Evolutionary conservation across 1,140 invertebrate species (phyloP), one percentile per base, ranked within the genome.

Genomic region (Pogonognathellus flavescens): DNA sequence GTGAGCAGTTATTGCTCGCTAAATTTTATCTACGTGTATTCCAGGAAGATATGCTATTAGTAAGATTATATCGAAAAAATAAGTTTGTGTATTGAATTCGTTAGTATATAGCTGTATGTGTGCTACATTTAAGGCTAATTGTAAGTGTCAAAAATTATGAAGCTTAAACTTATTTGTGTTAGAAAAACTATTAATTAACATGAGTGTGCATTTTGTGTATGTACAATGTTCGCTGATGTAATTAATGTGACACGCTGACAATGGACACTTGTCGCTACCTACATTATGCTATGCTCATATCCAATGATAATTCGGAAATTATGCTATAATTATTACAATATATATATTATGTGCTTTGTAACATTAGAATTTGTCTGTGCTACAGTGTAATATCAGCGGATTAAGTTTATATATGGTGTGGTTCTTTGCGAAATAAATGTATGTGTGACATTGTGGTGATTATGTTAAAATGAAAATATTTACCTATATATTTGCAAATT

Each of bases 401-500:
- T 66, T 66, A 66, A 66, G 62, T 66, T 66, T 66, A 66, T 66
- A 66, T 66, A 66, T 25, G 62, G 62, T 66, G 62, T 66, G 62
- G 62, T 66, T 66, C 25, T 25, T 66, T 66, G 62, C 25, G 62
- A 66, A 66, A 66, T 66, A 66, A 66, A 66, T 66, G 62, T 66
- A 66, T 66, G 62, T 10, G 25, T 66, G 62, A 66, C 62, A 25
- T 66, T 66, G 62, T 66, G 62, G 62, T 66, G 62, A 66, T 66
- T 66, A 41, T 41, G 31, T 41, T 41, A 41, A n/a, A n/a, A 41
- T 41, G 2, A 41, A 41, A 41, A 41, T n/a, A n/a, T n/a, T n/a
- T n/a, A n/a, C n/a, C n/a, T n/a, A n/a, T n/a, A n/a, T n/a, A n/a
- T n/a, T n/a, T n/a, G n/a, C n/a, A n/a, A n/a, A n/a, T n/a, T n/a